These are phyloP conservation scores for Dendrolimus punctatus DNA, from an alignment of 1,140 invertebrate genomes.

Conservation along the genomic window DNA sequence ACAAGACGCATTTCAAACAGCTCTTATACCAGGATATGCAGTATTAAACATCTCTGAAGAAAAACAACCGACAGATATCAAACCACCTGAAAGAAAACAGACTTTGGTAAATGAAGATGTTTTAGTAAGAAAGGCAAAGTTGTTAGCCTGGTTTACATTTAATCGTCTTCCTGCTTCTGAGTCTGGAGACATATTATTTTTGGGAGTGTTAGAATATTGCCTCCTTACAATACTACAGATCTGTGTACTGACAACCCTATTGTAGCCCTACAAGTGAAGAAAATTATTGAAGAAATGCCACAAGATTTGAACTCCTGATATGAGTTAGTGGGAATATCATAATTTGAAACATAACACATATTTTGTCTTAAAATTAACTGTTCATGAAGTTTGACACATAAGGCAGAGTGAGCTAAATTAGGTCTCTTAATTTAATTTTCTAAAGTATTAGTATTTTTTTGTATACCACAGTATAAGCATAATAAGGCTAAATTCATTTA, in stretches of 20 bases:
- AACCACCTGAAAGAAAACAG: conserved; percentile 17
- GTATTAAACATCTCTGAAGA: conserved; percentile 30
- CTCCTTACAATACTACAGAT: conserved; percentile 38
- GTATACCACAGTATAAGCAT: too few relatives aligned
- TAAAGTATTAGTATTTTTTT: too few relatives aligned
- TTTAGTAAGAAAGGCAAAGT: conserved; percentile 26
- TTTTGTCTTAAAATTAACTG: too few relatives aligned
- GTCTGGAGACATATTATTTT: conserved; percentile 35
- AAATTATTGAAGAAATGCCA: conserved; percentile 48
- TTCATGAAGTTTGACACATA: too few relatives aligned
- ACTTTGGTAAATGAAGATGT: conserved; percentile 11
- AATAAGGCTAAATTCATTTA: too few relatives aligned
- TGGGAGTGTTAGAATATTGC: conserved; percentile 42
- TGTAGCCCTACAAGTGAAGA: conserved; percentile 45
- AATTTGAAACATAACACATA: too few relatives aligned
- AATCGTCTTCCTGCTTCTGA: conserved; percentile 46
- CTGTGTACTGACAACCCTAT: conserved; percentile 52
- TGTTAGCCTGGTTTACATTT: conserved; percentile 44
- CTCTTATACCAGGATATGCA: conserved; percentile 50
- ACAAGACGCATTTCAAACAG: conserved; percentile 27
- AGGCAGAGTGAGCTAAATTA: too few relatives aligned
- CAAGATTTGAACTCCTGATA: conserved; percentile 15
- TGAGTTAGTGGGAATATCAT: too few relatives aligned
- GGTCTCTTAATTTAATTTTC: too few relatives aligned
- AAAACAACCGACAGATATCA: conserved; percentile 12